A percentile compares a stretch with the other conserved stretches of the same genome.
These are phyloP conservation scores for Galleria mellonella DNA, from an alignment of 1,140 invertebrate species.

Conservation along the genomic window DNA sequence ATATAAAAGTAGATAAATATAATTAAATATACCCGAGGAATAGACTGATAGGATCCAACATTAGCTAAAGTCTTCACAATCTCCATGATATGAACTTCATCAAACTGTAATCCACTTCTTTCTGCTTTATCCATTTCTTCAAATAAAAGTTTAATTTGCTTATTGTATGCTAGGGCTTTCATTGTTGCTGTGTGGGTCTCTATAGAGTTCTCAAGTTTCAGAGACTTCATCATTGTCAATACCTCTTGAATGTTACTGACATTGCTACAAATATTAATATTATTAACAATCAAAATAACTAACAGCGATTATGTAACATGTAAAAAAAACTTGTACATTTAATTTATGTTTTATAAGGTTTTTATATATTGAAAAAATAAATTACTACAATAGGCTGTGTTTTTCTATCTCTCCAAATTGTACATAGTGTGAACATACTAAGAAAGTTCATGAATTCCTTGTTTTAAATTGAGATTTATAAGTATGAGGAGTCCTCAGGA, in stretches of 20 bases:
- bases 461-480: too few species aligned
- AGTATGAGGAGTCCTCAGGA: too few species aligned
- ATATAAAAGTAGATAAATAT: too few species aligned
- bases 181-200: constrained; percentile 70
- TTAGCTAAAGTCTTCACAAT: constrained; percentile 63
- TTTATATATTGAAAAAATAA: too few species aligned
- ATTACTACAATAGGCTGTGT: too few species aligned
- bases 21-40: constrained; percentile 46
- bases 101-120: constrained; percentile 35
- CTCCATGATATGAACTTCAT: constrained; percentile 66
- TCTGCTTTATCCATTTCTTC: constrained; percentile 34
- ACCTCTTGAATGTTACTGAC: constrained; percentile 59
- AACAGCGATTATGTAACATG: too few species aligned
- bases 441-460: too few species aligned
- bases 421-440: too few species aligned
- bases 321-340: too few species aligned
- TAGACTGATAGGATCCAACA: constrained; percentile 28
- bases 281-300: too few species aligned
- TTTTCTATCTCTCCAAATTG: too few species aligned
- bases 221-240: constrained; percentile 70
- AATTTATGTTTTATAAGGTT: too few species aligned
- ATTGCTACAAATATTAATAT: constrained; percentile 29
- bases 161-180: constrained; percentile 64
- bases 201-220: constrained; percentile 58
- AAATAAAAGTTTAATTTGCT: constrained; percentile 57